These are phyloP conservation scores for Eupithecia centaureata DNA, from an alignment of 2,888 invertebrate genomes.

Conservation along the genomic window DNA sequence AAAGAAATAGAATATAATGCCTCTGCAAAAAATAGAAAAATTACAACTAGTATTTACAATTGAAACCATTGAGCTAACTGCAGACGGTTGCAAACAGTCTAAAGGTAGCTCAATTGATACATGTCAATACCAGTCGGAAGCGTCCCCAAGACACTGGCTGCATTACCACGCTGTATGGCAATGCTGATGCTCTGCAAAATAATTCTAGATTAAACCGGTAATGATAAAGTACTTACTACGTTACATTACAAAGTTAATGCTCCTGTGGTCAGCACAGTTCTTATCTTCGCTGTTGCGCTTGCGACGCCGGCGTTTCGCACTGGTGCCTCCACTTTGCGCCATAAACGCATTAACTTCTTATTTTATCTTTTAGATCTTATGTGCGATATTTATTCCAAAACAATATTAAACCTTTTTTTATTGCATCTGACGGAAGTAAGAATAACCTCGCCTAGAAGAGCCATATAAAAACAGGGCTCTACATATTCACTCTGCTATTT, in stretches of 20 bases:
- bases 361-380: slow-evolving; percentile 8
- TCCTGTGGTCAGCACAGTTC: slow-evolving; percentile 56
- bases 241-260: slow-evolving; percentile 40
- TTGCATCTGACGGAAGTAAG: too few relatives aligned
- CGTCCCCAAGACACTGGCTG: too few relatives aligned
- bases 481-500: too few relatives aligned
- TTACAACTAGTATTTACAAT: too few relatives aligned
- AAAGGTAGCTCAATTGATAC: too few relatives aligned
- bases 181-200: neutral
- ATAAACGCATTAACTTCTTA: slow-evolving; percentile 49
- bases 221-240: slow-evolving; percentile 5
- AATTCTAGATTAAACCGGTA: slow-evolving; percentile 4
- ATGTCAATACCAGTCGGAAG: too few relatives aligned
- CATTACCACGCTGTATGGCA: too few relatives aligned
- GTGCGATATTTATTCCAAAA: slow-evolving; percentile 15
- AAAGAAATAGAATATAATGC: neutral
- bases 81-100: too few relatives aligned
- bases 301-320: slow-evolving; percentile 66
- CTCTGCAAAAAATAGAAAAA: neutral
- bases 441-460: neutral
- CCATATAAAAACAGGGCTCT: neutral
- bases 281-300: slow-evolving; percentile 65
- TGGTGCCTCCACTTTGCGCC: slow-evolving; percentile 68
- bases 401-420: neutral
- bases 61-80: too few relatives aligned